A percentile compares a stretch with the other conserved stretches of the same genome.
These are phyloP conservation scores for Solenopsis fugax DNA, from an alignment of 1,140 invertebrate species.

Conservation along the genomic window DNA sequence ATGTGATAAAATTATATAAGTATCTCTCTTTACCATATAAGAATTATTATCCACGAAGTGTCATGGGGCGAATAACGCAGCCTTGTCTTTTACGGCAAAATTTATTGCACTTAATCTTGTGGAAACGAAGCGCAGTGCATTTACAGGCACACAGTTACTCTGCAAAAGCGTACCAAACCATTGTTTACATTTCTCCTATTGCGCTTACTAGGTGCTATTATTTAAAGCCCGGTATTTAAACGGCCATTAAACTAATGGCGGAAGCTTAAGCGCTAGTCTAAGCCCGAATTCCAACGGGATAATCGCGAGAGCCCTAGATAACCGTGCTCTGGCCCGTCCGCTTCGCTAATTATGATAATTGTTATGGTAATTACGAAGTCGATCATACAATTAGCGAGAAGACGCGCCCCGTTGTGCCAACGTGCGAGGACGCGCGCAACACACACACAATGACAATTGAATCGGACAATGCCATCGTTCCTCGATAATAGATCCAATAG, in stretches of 20 bases:
- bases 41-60: background rate
- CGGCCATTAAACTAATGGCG: constrained; percentile 63
- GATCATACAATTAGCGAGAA: constrained; percentile 60
- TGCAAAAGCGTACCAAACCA: constrained; percentile 51
- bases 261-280: constrained; percentile 57
- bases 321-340: constrained; percentile 36
- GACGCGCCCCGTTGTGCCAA: background rate
- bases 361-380: constrained; percentile 64
- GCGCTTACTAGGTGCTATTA: constrained; percentile 53
- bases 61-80: background rate
- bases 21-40: background rate
- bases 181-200: constrained; percentile 58
- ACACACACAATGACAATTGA: constrained; percentile 2
- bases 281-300: constrained; percentile 57
- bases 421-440: background rate
- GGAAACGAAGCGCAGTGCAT: constrained; percentile 47
- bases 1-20: background rate
- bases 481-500: constrained; percentile 18
- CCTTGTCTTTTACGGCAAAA: constrained; percentile 4
- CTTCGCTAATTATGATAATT: constrained; percentile 62
- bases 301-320: constrained; percentile 58
- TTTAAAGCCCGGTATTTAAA: constrained; percentile 65
- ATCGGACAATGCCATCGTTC: background rate
- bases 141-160: constrained; percentile 38
- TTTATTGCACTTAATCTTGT: constrained; percentile 51